Evolutionary conservation across 2,797 vertebrate species (phyloP).

Genomic region (Diceros bicornis): DNA sequence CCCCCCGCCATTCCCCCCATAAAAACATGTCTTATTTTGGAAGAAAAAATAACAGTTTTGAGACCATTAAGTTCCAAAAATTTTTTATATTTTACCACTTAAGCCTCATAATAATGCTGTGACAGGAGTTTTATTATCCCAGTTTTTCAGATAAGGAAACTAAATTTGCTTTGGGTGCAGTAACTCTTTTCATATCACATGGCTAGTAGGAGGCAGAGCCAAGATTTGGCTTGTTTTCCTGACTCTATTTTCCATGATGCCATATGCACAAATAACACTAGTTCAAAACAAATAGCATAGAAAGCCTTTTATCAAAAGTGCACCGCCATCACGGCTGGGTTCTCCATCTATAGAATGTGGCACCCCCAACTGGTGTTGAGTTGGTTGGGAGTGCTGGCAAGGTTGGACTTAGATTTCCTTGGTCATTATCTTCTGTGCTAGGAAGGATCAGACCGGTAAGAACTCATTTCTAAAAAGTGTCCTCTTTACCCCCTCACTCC

Average conservation of each 20-base stretch:
- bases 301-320: not conserved
- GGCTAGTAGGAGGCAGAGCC: not conserved
- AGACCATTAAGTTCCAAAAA: not conserved
- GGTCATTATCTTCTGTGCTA: not conserved
- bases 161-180: not conserved
- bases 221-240: not conserved
- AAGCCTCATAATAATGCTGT: not conserved
- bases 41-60: not conserved
- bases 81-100: not conserved
- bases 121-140: not conserved
- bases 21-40: not conserved
- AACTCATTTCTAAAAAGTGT: not conserved
- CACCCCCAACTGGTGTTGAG: too few species aligned
- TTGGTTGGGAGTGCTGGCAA: not conserved
- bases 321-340: rapidly evolving
- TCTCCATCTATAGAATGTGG: not conserved
- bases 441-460: not conserved
- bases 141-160: not conserved
- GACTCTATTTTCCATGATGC: not conserved
- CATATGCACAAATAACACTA: not conserved
- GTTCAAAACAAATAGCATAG: not conserved
- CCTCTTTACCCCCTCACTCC: not conserved
- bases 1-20: not conserved
- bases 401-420: not conserved
- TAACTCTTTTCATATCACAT: not conserved